Base-by-base conservation (phyloP, 2,797 vertebrate species). In the Prionace glauca region DNA sequence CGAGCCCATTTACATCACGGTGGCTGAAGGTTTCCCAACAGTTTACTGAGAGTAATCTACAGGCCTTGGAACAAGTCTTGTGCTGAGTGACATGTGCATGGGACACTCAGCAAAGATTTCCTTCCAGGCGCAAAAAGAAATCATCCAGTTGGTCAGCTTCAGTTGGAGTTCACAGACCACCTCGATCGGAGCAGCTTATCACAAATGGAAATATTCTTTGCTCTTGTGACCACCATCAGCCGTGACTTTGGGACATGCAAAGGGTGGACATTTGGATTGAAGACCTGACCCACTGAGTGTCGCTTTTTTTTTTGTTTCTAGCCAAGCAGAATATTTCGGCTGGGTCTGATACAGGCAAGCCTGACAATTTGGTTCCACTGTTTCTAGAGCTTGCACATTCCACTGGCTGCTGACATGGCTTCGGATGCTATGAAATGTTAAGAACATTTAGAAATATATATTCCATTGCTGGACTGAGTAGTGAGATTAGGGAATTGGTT, bases 391-490 rank as follows among this genome's bases (percentile, higher is more conserved):
- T 62, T 90, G 87, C 60, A 26, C 45, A 18, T 60, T 90, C 16
- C 87, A 90, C 60, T 90, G 14, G 65, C 32, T 67, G 32, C 69
- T 67, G 90, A 92, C n/a, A 92, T n/a, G 41, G 65, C 24, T 67
- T 92, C 20, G 9, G 90, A 11, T 67, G 62, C 67, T 20, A 65
- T 11, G 8, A 41, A 24, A 24, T 24, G 41, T 84, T 41, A 41
- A 18, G 7, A 41, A 67, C 62, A 9, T 18, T 65, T 14, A 65
- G 41, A 36, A 69, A 92, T 69, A 69, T 69, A 69, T 67, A 69
- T 67, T 92, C 90, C 65, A 69, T n/a, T 92, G 65, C 65, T 92
- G 62, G n/a, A 67, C 62, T 92, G n/a, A 41, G 29, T 60, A 90
- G 14, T 62, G 56, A 90, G 45, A 9, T 92, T 41, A 67, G 65